These are phyloP conservation scores for Tridacna gigas DNA, from an alignment of 2,888 invertebrate genomes.

Conservation along the genomic window DNA sequence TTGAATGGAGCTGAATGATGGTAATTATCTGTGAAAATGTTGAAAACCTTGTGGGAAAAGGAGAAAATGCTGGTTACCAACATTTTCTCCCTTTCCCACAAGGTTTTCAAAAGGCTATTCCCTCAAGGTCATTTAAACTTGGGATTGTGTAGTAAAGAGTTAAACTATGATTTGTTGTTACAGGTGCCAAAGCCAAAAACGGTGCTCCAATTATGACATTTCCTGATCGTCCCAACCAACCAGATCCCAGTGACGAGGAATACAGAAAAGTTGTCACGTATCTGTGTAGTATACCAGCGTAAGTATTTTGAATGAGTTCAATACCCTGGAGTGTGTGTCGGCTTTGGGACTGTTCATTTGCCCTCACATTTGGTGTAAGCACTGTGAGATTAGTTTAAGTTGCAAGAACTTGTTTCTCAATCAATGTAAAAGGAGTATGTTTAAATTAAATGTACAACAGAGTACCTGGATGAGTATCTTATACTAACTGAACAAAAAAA, in stretches of 20 bases:
- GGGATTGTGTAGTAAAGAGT: background rate
- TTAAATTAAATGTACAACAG: too few relatives aligned
- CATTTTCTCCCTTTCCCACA: constrained; percentile 13
- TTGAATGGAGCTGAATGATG: too few relatives aligned
- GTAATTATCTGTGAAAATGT: too few relatives aligned
- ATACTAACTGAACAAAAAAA: too few relatives aligned
- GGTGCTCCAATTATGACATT: constrained; percentile 97
- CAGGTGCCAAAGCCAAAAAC: constrained; percentile 95
- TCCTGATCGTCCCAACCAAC: constrained; percentile 94
- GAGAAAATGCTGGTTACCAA: background rate
- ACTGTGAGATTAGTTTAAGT: too few relatives aligned
- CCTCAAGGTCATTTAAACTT: background rate
- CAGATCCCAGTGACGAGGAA: constrained; percentile 92
- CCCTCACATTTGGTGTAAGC: too few relatives aligned
- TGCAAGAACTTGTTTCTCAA: too few relatives aligned
- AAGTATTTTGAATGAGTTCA: constrained; percentile 86
- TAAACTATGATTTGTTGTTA: background rate
- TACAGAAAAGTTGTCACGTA: constrained; percentile 96
- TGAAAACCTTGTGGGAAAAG: constrained; percentile 3
- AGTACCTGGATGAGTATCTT: too few relatives aligned
- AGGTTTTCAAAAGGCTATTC: background rate
- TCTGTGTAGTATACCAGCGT: constrained; percentile 98
- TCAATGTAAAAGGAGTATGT: too few relatives aligned
- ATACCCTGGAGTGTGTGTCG: too few relatives aligned
- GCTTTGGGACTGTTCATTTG: too few relatives aligned